These are phyloP conservation scores for Coenobita brevimanus DNA, from an alignment of 1,140 invertebrate species.

Conservation along the genomic window DNA sequence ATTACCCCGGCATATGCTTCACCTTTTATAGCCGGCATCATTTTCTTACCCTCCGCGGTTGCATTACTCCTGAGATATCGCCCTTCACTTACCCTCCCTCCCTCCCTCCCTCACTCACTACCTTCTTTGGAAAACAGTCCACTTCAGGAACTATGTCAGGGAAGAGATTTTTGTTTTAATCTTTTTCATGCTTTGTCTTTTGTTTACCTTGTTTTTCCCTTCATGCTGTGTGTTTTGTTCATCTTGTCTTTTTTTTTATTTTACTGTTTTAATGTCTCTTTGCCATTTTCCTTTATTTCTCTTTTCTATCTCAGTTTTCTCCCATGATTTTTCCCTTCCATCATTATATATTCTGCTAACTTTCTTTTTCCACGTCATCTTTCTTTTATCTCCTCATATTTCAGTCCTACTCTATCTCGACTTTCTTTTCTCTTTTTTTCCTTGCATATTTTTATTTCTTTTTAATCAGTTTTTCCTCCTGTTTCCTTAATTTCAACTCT, in stretches of 20 bases:
- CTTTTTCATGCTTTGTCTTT: too few relatives aligned
- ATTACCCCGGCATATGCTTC: constrained; percentile 50
- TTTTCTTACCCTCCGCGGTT: constrained; percentile 15
- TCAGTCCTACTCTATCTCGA: too few relatives aligned
- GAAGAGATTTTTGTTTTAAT: too few relatives aligned
- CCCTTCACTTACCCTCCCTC: not conserved
- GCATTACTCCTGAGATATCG: constrained; percentile 37
- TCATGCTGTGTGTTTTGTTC: not conserved
- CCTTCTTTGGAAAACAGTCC: too few relatives aligned
- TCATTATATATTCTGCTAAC: too few relatives aligned
- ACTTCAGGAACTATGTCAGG: too few relatives aligned
- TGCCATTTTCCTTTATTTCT: constrained; percentile 4
- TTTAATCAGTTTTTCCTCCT: not conserved
- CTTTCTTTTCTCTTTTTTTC: too few relatives aligned
- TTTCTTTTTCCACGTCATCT: too few relatives aligned
- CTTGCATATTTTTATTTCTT: too few relatives aligned
- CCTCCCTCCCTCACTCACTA: not conserved
- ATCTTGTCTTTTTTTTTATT: not conserved
- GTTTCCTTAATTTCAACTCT: not conserved
- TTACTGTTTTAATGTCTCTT: constrained; percentile 2
- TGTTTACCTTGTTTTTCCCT: too few relatives aligned
- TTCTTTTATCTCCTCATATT: too few relatives aligned
- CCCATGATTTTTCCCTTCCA: not conserved
- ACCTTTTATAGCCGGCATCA: constrained; percentile 55
- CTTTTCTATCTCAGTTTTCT: constrained; percentile 8